Conservation (phyloP, 2,888 invertebrate species). For the Elmis aenea region DNA sequence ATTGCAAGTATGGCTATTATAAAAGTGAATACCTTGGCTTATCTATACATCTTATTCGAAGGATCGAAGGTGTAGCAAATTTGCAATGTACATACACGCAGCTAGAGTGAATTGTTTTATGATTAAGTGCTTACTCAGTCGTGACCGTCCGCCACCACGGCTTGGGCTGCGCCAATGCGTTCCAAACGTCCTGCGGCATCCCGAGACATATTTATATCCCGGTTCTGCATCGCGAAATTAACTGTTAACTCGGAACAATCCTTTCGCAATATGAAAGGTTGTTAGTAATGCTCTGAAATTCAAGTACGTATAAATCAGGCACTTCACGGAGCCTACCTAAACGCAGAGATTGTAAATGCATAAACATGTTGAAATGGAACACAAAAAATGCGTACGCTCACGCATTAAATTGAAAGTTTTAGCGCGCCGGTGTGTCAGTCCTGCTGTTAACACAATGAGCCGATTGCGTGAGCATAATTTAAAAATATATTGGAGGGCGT, state of each 20-base stretch:
- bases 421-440: too few relatives aligned
- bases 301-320: constrained; percentile 20
- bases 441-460: too few relatives aligned
- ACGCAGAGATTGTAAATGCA: too few relatives aligned
- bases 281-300: constrained; percentile 22
- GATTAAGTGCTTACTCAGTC: constrained; percentile 37
- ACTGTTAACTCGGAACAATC: constrained; percentile 22
- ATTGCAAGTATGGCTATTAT: constrained; percentile 9
- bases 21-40: constrained; percentile 21
- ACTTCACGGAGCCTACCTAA: too few relatives aligned
- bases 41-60: constrained; percentile 26
- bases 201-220: constrained; percentile 35
- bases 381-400: too few relatives aligned
- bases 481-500: too few relatives aligned
- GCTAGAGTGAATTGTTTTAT: constrained; percentile 36
- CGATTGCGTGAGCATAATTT: too few relatives aligned
- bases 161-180: constrained; percentile 24
- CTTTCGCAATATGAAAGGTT: constrained; percentile 16
- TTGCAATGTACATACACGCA: constrained; percentile 28
- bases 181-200: constrained; percentile 30
- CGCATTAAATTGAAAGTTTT: too few relatives aligned
- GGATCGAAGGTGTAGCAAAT: constrained; percentile 29
- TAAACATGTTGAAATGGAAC: too few relatives aligned
- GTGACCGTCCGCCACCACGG: constrained; percentile 31
- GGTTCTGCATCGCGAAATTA: constrained; percentile 27